A percentile compares a stretch with the other conserved stretches of the same genome.
Evolutionary conservation across 2,888 invertebrate species (phyloP).

Genomic region (Teinopalpus imperialis): DNA sequence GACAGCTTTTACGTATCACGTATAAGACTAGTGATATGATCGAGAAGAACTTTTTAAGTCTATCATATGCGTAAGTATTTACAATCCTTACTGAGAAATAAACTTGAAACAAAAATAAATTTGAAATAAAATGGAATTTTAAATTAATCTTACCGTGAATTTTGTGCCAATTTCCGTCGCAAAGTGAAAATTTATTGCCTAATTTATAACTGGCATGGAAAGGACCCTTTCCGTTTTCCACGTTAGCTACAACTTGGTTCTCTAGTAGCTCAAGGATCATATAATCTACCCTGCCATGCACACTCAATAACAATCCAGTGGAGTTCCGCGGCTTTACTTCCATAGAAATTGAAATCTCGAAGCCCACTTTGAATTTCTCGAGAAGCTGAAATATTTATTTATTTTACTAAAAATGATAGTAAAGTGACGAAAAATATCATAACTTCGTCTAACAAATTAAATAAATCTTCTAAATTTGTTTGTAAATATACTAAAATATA

Average conservation of each 20-base stretch:
- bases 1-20: too few relatives aligned
- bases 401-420: not conserved
- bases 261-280: slow-evolving; percentile 93
- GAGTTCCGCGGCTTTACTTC: slow-evolving; percentile 93
- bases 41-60: too few relatives aligned
- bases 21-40: too few relatives aligned
- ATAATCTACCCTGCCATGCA: slow-evolving; percentile 91
- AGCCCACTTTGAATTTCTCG: slow-evolving; percentile 90
- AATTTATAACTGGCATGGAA: slow-evolving; percentile 88
- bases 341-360: slow-evolving; percentile 89
- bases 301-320: slow-evolving; percentile 92
- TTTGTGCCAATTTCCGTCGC: slow-evolving; percentile 97
- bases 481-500: too few relatives aligned
- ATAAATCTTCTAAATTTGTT: too few relatives aligned
- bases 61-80: too few relatives aligned
- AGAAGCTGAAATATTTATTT: slow-evolving; percentile 58
- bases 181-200: slow-evolving; percentile 86
- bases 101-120: too few relatives aligned
- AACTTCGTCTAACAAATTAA: too few relatives aligned
- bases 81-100: too few relatives aligned
- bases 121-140: too few relatives aligned
- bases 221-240: slow-evolving; percentile 91
- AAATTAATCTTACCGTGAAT: slow-evolving; percentile 85
- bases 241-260: slow-evolving; percentile 91
- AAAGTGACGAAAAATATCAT: not conserved